Conservation (phyloP, 2,797 vertebrate species). For the Oreochromis mossambicus region DNA sequence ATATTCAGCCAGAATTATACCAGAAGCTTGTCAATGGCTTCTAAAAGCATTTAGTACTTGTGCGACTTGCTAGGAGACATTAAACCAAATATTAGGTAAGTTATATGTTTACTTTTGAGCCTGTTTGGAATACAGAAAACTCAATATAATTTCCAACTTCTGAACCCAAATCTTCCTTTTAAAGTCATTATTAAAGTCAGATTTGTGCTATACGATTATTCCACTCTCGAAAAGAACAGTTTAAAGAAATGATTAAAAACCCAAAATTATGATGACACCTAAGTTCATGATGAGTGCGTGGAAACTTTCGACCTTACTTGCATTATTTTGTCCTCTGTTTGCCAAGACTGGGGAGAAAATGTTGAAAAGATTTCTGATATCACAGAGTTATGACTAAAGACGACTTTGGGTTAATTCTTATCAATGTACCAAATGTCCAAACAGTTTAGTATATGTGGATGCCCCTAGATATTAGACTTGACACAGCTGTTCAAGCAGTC, state of each 20-base stretch:
- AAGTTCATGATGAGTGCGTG: background rate
- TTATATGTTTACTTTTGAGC: background rate
- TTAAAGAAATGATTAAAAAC: background rate
- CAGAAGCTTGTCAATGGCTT: background rate
- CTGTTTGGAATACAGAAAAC: background rate
- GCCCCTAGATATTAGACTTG: accelerated
- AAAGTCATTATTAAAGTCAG: background rate
- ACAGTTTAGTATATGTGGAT: accelerated
- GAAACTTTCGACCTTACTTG: too few species aligned
- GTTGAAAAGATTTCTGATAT: background rate
- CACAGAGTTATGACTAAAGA: background rate
- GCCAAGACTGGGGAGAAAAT: background rate
- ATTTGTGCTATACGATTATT: background rate
- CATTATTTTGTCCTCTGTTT: background rate
- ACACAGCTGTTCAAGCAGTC: background rate
- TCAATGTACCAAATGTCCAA: background rate
- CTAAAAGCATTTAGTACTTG: background rate
- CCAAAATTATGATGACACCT: background rate
- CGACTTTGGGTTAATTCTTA: background rate
- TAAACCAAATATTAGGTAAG: background rate
- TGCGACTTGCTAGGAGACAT: background rate
- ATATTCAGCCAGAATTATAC: background rate
- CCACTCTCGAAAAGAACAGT: accelerated
- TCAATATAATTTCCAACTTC: background rate
- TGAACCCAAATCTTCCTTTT: background rate